Evolutionary conservation across 2,888 invertebrate genomes (phyloP).

Genomic region (Microchrysa polita): DNA sequence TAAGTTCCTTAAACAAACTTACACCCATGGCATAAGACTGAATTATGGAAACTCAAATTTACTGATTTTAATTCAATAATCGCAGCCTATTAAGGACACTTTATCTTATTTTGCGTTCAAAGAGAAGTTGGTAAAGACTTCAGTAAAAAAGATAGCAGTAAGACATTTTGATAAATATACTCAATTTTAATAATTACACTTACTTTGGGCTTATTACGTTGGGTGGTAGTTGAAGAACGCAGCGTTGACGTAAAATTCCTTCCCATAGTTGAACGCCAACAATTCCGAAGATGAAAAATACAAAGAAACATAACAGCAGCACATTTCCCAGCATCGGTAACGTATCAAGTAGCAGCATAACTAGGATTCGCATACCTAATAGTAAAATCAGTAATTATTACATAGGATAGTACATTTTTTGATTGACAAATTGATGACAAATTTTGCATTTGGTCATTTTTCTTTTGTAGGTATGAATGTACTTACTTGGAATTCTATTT

Average conservation of each 20-base stretch:
- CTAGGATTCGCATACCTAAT: slow-evolving; percentile 97
- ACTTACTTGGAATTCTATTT: slow-evolving; percentile 99
- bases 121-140: too few species aligned
- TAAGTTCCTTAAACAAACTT: too few species aligned
- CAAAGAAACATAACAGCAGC: slow-evolving; percentile 97
- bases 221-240: slow-evolving; percentile 80
- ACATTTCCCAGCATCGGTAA: slow-evolving; percentile 99
- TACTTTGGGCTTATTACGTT: slow-evolving; percentile 80
- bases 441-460: neutral
- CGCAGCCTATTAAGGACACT: too few species aligned
- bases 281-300: slow-evolving; percentile 99
- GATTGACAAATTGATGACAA: neutral
- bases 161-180: too few species aligned
- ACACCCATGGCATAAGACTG: too few species aligned
- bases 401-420: slow-evolving; percentile 44
- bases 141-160: too few species aligned
- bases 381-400: slow-evolving; percentile 46
- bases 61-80: too few species aligned
- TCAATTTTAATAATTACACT: slow-evolving; percentile 66
- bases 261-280: slow-evolving; percentile 99
- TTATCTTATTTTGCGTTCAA: too few species aligned
- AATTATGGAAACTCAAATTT: too few species aligned
- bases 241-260: slow-evolving; percentile 94
- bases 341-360: slow-evolving; percentile 97
- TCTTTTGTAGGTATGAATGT: slow-evolving; percentile 26